Conservation (phyloP, 2,888 invertebrate genomes). For the Osedax fenrisi region DNA sequence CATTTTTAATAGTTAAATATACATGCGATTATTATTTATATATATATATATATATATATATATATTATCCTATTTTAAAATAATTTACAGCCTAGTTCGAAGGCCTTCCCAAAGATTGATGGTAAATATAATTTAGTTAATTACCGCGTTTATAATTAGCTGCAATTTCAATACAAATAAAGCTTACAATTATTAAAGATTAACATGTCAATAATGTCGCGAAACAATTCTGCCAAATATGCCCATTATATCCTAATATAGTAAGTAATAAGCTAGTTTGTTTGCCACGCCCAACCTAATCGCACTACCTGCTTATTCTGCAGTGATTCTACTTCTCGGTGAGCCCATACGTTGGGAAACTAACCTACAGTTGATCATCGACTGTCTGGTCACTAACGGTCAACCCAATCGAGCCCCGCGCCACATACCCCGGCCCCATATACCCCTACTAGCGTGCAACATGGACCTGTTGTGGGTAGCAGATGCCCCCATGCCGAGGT, state of each 20-base stretch:
- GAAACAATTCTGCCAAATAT: not conserved
- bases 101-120: no score
- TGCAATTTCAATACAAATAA: no score
- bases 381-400: constrained; percentile 58
- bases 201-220: not conserved
- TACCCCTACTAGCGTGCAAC: constrained; percentile 61
- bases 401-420: constrained; percentile 49
- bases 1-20: not conserved
- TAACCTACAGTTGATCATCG: constrained; percentile 57
- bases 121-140: no score
- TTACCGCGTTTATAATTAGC: no score
- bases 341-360: constrained; percentile 61
- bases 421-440: constrained; percentile 56
- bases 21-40: not conserved
- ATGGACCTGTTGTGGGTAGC: constrained; percentile 62
- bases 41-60: not conserved
- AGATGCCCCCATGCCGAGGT: constrained; percentile 59
- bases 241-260: no score
- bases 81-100: no score
- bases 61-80: no score
- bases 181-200: no score
- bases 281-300: no score
- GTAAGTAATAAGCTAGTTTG: no score
- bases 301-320: no score
- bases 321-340: constrained; percentile 58